These are phyloP conservation scores for Poecilia gillii DNA, from an alignment of 2,797 vertebrate genomes.

Conservation along the genomic window DNA sequence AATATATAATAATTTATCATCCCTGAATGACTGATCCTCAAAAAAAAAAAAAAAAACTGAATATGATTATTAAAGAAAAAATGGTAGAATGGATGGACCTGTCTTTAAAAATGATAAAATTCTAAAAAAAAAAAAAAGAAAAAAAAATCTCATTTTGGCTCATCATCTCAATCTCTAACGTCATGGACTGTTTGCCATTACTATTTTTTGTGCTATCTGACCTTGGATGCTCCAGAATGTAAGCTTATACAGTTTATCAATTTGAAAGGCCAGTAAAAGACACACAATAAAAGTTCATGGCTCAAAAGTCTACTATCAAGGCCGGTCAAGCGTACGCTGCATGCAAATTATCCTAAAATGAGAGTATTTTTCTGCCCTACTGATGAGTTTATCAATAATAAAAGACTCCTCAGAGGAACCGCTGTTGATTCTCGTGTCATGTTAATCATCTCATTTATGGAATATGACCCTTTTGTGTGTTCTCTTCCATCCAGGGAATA, in stretches of 20 bases:
- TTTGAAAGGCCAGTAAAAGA: slow-evolving; percentile 53
- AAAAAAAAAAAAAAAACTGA: background rate
- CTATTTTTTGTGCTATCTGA: slow-evolving; percentile 42
- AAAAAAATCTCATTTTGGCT: slow-evolving; percentile 18
- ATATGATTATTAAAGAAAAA: background rate
- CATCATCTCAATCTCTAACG: slow-evolving; percentile 7
- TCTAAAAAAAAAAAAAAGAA: slow-evolving; percentile 8
- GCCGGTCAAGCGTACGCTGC: slow-evolving; percentile 24
- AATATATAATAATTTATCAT: too few species aligned
- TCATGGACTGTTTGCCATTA: background rate
- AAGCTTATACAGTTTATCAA: slow-evolving; percentile 42
- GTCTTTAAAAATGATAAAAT: slow-evolving; percentile 31
- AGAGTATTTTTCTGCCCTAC: slow-evolving; percentile 12
- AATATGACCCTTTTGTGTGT: slow-evolving; percentile 19
- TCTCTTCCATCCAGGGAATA: slow-evolving; percentile 26
- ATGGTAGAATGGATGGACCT: slow-evolving; percentile 22
- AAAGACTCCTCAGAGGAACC: slow-evolving; percentile 28
- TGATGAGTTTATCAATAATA: slow-evolving; percentile 55
- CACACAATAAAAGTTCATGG: slow-evolving; percentile 49
- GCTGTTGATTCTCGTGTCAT: slow-evolving; percentile 26
- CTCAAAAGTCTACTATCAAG: slow-evolving; percentile 44
- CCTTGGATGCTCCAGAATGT: slow-evolving; percentile 52
- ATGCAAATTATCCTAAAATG: slow-evolving; percentile 41
- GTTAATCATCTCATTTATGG: slow-evolving; percentile 33
- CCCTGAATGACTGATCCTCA: background rate